Evolutionary conservation across 2,888 invertebrate genomes (phyloP).

Genomic region (Cryptocephalus moraei): DNA sequence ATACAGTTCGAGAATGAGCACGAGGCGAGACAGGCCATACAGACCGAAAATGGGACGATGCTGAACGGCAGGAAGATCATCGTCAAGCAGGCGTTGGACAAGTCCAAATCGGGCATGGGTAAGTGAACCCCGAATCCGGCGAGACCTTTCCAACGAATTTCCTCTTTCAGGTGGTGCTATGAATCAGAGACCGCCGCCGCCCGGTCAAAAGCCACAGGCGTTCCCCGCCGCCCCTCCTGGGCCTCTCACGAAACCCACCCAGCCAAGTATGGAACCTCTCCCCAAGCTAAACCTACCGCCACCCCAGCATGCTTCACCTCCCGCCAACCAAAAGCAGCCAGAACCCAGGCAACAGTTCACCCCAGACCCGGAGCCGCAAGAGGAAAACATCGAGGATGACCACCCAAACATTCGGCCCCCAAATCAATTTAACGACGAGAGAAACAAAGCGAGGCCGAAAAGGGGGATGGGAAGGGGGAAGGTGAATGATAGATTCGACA

Average conservation of each 20-base stretch:
- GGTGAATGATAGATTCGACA: constrained; percentile 9
- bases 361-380: constrained; percentile 8
- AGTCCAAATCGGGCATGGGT: constrained; percentile 12
- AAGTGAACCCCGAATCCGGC: neutral
- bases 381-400: constrained; percentile 13
- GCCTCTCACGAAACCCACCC: constrained; percentile 4
- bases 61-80: constrained; percentile 64
- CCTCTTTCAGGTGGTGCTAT: too few relatives aligned
- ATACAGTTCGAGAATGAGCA: constrained; percentile 72
- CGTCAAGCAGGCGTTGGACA: constrained; percentile 49
- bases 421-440: constrained; percentile 13
- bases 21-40: constrained; percentile 66
- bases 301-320: constrained; percentile 1
- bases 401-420: constrained; percentile 20
- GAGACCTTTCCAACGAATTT: too few relatives aligned
- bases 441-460: constrained; percentile 1
- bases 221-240: neutral
- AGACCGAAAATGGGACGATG: constrained; percentile 55
- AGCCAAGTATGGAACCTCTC: neutral
- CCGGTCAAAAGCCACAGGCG: too few relatives aligned
- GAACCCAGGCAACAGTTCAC: constrained; percentile 1
- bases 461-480: constrained; percentile 2
- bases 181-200: too few relatives aligned
- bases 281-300: constrained; percentile 5
- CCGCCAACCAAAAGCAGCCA: constrained; percentile 3